These are phyloP conservation scores for Lepas anatifera DNA, from an alignment of 2,888 invertebrate genomes.

Conservation along the genomic window DNA sequence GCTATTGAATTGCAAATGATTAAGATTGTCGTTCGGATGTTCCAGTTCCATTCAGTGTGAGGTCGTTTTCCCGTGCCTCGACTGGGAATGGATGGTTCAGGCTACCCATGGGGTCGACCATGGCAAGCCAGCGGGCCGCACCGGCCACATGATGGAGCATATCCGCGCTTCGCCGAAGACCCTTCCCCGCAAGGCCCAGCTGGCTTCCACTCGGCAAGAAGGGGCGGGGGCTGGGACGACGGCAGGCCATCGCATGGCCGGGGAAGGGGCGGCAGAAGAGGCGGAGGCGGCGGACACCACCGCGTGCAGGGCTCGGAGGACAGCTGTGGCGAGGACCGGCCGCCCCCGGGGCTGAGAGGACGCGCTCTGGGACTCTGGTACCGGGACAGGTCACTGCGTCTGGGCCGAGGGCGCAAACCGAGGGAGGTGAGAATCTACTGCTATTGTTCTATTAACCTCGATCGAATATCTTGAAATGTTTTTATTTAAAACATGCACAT, in stretches of 20 bases:
- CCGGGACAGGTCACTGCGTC: background rate
- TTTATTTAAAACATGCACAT: too few relatives aligned
- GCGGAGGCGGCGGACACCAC: background rate
- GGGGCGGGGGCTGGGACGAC: background rate
- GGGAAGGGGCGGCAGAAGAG: background rate
- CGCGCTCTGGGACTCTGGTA: conserved; percentile 17
- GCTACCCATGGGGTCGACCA: too few relatives aligned
- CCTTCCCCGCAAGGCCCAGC: background rate
- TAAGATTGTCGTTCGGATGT: too few relatives aligned
- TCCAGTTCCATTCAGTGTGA: too few relatives aligned
- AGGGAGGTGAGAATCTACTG: background rate
- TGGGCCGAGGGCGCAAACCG: background rate
- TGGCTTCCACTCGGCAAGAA: background rate
- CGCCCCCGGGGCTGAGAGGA: conserved; percentile 15
- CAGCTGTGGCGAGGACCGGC: background rate
- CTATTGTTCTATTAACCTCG: too few relatives aligned
- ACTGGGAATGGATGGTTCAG: too few relatives aligned
- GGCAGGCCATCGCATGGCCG: background rate
- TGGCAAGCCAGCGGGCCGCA: too few relatives aligned
- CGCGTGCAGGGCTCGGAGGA: background rate
- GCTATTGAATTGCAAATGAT: too few relatives aligned
- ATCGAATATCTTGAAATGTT: too few relatives aligned
- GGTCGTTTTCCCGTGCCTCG: too few relatives aligned
- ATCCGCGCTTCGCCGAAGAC: too few relatives aligned
- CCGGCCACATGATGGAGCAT: too few relatives aligned